phyloP scores from a whole-genome alignment of 2,888 invertebrate species.

The Osedax frankpressi region DNA sequence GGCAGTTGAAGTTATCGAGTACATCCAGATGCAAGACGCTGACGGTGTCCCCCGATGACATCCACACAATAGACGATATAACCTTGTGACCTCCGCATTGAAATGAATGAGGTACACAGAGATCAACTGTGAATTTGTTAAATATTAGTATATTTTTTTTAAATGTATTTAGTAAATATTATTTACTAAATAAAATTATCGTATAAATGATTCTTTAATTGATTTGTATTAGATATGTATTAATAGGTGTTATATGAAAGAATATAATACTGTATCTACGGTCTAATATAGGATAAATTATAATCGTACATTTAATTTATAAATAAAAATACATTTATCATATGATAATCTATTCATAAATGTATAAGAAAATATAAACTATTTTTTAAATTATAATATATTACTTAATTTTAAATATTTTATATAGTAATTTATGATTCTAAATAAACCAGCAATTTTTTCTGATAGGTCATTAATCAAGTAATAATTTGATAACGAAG shows the following conservation, averaged over 20 bases:
- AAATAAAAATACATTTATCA: no score
- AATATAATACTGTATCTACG: no score
- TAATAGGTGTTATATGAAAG: no score
- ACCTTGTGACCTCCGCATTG: neutral
- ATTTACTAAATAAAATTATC: no score
- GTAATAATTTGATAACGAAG: neutral
- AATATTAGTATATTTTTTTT: neutral
- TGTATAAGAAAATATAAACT: no score
- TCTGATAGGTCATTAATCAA: neutral
- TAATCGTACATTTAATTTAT: no score
- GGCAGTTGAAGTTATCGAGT: neutral
- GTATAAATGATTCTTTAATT: no score
- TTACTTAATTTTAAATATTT: neutral
- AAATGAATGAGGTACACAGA: neutral
- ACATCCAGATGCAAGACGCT: neutral
- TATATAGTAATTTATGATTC: neutral
- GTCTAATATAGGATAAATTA: no score
- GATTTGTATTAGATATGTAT: no score
- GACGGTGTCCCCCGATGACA: neutral
- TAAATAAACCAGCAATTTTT: neutral
- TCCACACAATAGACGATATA: neutral
- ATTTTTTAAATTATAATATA: neutral
- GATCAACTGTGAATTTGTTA: neutral
- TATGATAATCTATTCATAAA: no score
- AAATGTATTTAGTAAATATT: neutral